Conservation (phyloP, 2,888 invertebrate species). For the Leptinotarsa rubiginosa region DNA sequence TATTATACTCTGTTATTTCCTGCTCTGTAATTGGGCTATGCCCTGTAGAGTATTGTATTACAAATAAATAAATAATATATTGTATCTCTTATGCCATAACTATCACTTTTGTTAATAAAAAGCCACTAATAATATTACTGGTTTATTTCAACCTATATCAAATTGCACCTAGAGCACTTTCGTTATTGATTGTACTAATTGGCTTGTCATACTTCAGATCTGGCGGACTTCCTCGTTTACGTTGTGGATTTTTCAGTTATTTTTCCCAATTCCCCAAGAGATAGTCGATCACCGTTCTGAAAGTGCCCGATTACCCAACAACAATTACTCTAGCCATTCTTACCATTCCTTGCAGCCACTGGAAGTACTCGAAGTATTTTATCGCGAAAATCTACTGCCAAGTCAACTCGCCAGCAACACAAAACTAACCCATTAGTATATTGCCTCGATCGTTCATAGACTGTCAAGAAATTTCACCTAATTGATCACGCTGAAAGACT, state of each 20-base stretch:
- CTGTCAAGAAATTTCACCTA: constrained; percentile 53
- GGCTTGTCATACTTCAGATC: not conserved
- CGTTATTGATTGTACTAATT: too few relatives aligned
- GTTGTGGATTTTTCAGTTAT: not conserved
- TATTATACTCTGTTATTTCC: too few relatives aligned
- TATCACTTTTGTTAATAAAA: too few relatives aligned
- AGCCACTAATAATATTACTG: too few relatives aligned
- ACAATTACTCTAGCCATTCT: not conserved
- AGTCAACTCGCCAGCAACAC: constrained; percentile 33
- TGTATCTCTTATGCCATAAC: too few relatives aligned
- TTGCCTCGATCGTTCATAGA: constrained; percentile 52
- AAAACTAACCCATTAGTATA: constrained; percentile 53
- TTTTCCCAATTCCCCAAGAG: not conserved
- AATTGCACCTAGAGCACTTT: too few relatives aligned
- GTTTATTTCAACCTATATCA: too few relatives aligned
- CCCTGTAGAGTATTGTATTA: too few relatives aligned
- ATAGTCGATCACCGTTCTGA: not conserved
- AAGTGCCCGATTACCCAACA: not conserved
- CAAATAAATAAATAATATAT: too few relatives aligned
- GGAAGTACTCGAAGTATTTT: not conserved
- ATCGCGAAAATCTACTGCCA: constrained; percentile 23
- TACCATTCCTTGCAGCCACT: constrained; percentile 10
- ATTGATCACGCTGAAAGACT: constrained; percentile 52
- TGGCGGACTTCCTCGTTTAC: not conserved
- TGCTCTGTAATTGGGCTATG: too few relatives aligned